Percentiles rank a stretch among this genome's conserved stretches.
Evolutionary conservation across 2,113 vertebrate species (phyloP).

Genomic region (Cebus imitator): DNA sequence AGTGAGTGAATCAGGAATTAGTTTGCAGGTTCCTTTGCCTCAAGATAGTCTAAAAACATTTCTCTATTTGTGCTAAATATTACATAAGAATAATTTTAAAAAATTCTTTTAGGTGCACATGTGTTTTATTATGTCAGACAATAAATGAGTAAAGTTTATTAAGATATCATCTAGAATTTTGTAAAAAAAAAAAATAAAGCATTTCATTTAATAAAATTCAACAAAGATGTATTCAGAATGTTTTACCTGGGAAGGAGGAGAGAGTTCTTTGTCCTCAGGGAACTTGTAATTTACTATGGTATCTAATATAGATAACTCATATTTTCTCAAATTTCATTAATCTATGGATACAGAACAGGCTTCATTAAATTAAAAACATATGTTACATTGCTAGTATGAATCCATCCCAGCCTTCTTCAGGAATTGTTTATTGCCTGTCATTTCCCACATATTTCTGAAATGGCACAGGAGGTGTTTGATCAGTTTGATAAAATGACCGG

Average conservation of each 20-base stretch:
- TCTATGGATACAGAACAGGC: neutral
- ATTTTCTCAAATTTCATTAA: neutral
- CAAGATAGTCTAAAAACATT: neutral
- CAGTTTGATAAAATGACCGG: neutral
- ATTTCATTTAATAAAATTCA: neutral
- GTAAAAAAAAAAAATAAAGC: conserved; percentile 1
- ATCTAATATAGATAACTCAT: conserved; percentile 2
- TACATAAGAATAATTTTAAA: neutral
- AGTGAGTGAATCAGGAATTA: neutral
- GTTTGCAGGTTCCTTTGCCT: neutral
- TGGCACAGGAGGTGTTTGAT: neutral
- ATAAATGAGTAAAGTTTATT: neutral
- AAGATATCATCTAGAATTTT: neutral
- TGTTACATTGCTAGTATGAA: neutral
- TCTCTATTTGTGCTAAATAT: conserved; percentile 32
- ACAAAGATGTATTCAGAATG: conserved; percentile 4
- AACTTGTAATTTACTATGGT: neutral
- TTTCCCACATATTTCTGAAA: neutral
- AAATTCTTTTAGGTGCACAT: neutral
- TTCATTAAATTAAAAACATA: neutral
- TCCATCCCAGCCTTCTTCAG: neutral
- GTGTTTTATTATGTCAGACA: neutral
- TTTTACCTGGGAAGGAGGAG: neutral
- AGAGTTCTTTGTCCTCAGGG: neutral
- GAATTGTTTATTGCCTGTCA: neutral